Evolutionary conservation across 2,113 vertebrate genomes (phyloP), one percentile per base, ranked within the genome.

Genomic region (Rhinichthys klamathensis): DNA sequence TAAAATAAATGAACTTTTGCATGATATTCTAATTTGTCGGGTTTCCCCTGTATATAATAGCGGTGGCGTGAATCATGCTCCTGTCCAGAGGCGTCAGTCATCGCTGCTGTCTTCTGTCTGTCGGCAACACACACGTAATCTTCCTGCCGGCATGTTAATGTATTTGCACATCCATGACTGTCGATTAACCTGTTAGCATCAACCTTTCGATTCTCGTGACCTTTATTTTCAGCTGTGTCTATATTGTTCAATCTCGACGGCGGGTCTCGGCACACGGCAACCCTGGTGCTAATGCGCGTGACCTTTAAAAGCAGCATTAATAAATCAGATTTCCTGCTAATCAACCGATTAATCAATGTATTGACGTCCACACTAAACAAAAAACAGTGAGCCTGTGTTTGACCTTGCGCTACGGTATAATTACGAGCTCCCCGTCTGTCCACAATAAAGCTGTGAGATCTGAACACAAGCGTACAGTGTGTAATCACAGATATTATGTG

Each of bases 171-270:
- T 35, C 35, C 44, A 27, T 90, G 86, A 85, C 70, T 61, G 72
- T 35, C 83, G 85, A 91, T 93, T 92, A 92, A 92, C 84, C 87
- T 58, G 86, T 84, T 58, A 88, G 85, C 58, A 82, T 87, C 63
- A 54, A 65, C 51, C 60, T 85, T 85, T 79, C 73, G 85, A 75
- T 87, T 61, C 32, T 70, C 6, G 6, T 61, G 16, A 38, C 76
- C 76, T 78, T 78, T 38, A 35, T 21, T 35, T 61, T 44, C 12
- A 6, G 58, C 15, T 18, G 58, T 41, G 56, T 63, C 60, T 80
- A 46, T 65, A 69, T 41, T 35, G 44, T 49, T 69, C 41, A 69
- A 67, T 65, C 61, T 51, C 25, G 25, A 15, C 25, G 6, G n/a
- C n/a, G n/a, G n/a, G n/a, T n/a, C n/a, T n/a, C n/a, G n/a, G n/a